Base-by-base conservation (phyloP, 2,797 vertebrate species). In the Phalloptychus januarius region DNA sequence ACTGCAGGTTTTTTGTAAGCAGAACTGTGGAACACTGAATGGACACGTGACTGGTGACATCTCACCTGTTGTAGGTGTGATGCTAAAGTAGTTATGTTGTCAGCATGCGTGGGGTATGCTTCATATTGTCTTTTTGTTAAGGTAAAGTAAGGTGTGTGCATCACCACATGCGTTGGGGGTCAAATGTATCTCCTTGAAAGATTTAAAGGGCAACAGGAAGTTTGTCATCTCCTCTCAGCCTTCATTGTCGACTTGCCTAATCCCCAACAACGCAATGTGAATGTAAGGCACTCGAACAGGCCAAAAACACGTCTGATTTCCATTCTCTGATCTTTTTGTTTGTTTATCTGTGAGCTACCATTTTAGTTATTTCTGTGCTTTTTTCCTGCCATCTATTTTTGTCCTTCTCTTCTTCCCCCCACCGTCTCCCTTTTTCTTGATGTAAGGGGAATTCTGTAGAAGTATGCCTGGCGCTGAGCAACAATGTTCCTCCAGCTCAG, bases 151-250 rank as follows among this genome's bases (percentile, higher is more conserved):
- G 23, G 3, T 71, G 40, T 75, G 44, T n/a, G 61, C 75, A 7
- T 7, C 25, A 40, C 33, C 84, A 67, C n/a, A 45, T 72, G 75
- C 61, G 75, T 71, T 71, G 69, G 80, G 45, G 38, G 75, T 91
- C 87, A 93, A 91, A 89, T 89, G 28, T 63, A 76, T 81, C 88
- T 86, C 86, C 84, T 92, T 84, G 92, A 91, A 88, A 88, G 93
- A 93, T 94, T 94, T 90, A 86, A 93, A 93, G 85, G 87, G 77
- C 85, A 91, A 79, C 85, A 52, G 83, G 84, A 90, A 79, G 84
- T 75, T 63, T 77, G 84, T 86, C 86, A 79, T 91, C 86, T 88
- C 76, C 74, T 69, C 77, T 42, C 40, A 77, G 86, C 76, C 87
- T 78, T 91, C 88, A 90, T 83, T 84, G 90, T 90, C 85, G 82